Conservation (phyloP, 2,888 invertebrate genomes). For the Sarcophaga caerulescens region DNA sequence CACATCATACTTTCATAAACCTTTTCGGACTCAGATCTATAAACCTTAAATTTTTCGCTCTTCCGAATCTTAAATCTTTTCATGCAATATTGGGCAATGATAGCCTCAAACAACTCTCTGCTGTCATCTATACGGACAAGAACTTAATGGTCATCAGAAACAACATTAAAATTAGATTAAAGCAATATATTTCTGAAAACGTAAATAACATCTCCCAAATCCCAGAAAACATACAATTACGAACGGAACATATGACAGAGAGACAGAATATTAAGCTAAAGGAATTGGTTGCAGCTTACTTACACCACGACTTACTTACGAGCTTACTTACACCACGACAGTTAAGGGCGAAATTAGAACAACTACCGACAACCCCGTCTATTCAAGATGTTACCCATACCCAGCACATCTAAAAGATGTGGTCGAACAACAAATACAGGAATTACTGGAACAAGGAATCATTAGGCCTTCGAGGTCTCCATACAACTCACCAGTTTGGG, state of each 20-base stretch:
- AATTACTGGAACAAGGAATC: constrained; percentile 41
- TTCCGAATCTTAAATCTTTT: too few species aligned
- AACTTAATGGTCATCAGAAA: background rate
- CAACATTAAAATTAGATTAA: constrained; percentile 15
- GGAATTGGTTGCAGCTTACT: background rate
- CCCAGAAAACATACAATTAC: background rate
- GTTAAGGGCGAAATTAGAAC: constrained; percentile 24
- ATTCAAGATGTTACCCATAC: constrained; percentile 32
- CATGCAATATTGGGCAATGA: too few species aligned
- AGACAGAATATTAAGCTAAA: background rate
- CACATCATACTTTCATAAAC: too few species aligned
- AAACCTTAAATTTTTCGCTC: too few species aligned
- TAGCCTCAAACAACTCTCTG: too few species aligned
- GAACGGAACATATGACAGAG: constrained; percentile 22
- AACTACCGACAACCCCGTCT: constrained; percentile 10
- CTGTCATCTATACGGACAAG: too few species aligned
- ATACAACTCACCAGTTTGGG: background rate
- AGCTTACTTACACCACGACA: constrained; percentile 22
- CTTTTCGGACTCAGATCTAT: too few species aligned
- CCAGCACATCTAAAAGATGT: constrained; percentile 10
- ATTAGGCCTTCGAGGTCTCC: constrained; percentile 46
- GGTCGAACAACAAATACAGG: constrained; percentile 37
- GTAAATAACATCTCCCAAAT: constrained; percentile 27
- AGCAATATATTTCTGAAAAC: constrained; percentile 14
- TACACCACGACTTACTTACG: constrained; percentile 1